A percentile compares a stretch with the other conserved stretches of the same genome.
These are phyloP conservation scores for Corythaeola cristata DNA, from an alignment of 2,113 vertebrate genomes.

Conservation along the genomic window DNA sequence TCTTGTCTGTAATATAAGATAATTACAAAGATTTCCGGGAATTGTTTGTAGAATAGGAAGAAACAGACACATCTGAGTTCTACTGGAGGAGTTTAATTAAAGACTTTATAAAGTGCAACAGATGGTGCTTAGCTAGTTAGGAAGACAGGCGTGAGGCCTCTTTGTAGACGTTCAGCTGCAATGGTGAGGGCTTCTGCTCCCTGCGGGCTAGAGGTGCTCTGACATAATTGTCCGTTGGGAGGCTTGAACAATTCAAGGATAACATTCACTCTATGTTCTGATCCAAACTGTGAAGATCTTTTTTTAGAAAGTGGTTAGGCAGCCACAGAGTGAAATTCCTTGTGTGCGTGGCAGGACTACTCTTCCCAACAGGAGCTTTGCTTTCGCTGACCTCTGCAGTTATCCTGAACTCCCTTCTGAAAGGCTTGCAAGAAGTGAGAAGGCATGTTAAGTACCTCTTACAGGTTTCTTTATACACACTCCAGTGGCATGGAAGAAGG, in stretches of 20 bases:
- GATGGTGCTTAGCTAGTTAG: slow-evolving; percentile 12
- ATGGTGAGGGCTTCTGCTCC: neutral
- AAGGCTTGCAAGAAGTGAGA: neutral
- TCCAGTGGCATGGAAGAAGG: neutral
- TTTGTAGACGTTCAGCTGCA: neutral
- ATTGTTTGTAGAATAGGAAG: slow-evolving; percentile 22
- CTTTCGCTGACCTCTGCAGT: neutral
- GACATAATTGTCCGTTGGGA: neutral
- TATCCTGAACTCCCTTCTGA: neutral
- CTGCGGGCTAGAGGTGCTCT: neutral
- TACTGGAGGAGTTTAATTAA: slow-evolving; percentile 43
- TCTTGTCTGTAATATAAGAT: slow-evolving; percentile 62
- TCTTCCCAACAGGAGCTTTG: neutral
- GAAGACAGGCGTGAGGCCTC: neutral
- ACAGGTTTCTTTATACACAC: neutral
- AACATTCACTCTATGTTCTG: rapidly evolving
- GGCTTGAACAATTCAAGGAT: neutral
- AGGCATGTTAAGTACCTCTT: rapidly evolving
- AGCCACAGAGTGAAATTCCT: neutral
- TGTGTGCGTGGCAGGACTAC: neutral
- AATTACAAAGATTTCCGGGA: slow-evolving; percentile 56
- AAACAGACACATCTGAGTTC: slow-evolving; percentile 28
- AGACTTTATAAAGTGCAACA: slow-evolving; percentile 20
- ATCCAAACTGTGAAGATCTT: rapidly evolving
- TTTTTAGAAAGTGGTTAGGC: neutral